Evolutionary conservation across 2,113 vertebrate species (phyloP).

Genomic region (Brachypodius melanocephalos): DNA sequence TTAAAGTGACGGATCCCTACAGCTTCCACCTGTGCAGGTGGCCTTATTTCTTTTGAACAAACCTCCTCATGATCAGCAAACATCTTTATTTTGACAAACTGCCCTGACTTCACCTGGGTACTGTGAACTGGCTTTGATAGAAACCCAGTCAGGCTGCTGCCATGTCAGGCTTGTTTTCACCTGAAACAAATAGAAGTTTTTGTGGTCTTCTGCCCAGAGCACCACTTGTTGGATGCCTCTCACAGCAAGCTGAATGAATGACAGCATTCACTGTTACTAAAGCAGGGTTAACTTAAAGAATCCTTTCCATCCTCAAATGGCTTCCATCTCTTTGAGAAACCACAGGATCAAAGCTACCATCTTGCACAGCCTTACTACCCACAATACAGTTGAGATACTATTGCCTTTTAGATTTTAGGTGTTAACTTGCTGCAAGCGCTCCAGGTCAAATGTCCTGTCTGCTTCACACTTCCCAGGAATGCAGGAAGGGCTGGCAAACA

Average conservation of each 20-base stretch:
- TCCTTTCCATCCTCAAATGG: neutral
- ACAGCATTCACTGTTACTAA: neutral
- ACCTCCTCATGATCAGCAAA: neutral
- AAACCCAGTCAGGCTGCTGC: neutral
- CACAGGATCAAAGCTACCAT: neutral
- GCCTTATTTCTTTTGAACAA: neutral
- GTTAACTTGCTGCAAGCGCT: neutral
- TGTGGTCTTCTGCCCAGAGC: neutral
- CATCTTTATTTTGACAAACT: neutral
- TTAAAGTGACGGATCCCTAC: neutral
- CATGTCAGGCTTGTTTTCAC: neutral
- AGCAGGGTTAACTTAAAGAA: neutral
- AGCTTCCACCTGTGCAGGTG: neutral
- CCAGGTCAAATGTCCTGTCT: neutral
- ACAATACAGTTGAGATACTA: neutral
- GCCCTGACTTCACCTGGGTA: neutral
- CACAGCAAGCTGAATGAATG: neutral
- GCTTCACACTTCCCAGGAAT: neutral
- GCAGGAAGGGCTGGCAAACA: neutral
- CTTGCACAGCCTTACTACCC: accelerated
- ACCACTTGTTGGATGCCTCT: neutral
- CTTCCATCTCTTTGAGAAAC: neutral
- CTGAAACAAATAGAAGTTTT: neutral
- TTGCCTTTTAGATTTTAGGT: neutral
- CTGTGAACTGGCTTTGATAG: neutral